Percentiles rank a stretch among this genome's conserved stretches.
phyloP scores from a whole-genome alignment of 2,888 invertebrate genomes.

The Temnothorax rugatulus region DNA sequence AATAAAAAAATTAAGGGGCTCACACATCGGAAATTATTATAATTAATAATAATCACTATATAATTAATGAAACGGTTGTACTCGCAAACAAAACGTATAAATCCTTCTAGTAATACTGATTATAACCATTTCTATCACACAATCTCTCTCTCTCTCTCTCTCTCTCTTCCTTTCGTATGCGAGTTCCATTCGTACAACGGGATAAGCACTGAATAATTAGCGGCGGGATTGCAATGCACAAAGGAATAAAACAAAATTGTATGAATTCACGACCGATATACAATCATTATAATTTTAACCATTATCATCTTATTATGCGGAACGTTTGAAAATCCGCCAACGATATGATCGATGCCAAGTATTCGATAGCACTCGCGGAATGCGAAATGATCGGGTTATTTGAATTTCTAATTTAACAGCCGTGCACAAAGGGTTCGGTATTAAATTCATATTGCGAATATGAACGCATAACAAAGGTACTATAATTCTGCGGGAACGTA shows the following conservation, averaged over 20 bases:
- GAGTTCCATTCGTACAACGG: neutral
- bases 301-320: conserved; percentile 38
- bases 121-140: neutral
- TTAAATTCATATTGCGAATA: conserved; percentile 55
- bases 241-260: conserved; percentile 23
- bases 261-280: neutral
- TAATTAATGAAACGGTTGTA: neutral
- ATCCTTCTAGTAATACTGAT: neutral
- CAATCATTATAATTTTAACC: conserved; percentile 22
- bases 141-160: neutral
- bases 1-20: neutral
- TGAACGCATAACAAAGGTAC: conserved; percentile 47
- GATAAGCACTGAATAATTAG: conserved; percentile 21
- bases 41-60: conserved; percentile 10
- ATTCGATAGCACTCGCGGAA: conserved; percentile 47
- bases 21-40: neutral
- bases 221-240: neutral
- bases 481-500: conserved; percentile 35
- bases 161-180: no score
- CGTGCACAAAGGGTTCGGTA: conserved; percentile 40
- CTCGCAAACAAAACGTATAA: neutral
- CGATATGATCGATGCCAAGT: conserved; percentile 46
- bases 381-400: conserved; percentile 49
- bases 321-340: conserved; percentile 31
- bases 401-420: conserved; percentile 57